Evolutionary conservation across 2,113 vertebrate genomes (phyloP).

Genomic region (Anhinga rufa): DNA sequence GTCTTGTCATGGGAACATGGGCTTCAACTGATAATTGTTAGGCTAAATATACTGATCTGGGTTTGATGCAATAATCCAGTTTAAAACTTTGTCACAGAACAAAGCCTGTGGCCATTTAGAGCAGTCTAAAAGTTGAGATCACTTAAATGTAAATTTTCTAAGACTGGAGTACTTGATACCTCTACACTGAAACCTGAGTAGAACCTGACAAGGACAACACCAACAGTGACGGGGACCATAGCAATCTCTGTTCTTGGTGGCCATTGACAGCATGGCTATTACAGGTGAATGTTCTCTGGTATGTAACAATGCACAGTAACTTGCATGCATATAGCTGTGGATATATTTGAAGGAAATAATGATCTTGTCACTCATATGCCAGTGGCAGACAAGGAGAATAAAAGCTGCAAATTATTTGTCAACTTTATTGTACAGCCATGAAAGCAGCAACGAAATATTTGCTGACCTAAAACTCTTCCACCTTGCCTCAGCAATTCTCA

Average conservation of each 20-base stretch:
- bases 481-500: background rate
- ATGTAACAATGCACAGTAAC: background rate
- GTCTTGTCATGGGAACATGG: background rate
- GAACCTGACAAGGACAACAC: background rate
- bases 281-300: background rate
- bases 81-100: background rate
- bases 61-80: background rate
- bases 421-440: background rate
- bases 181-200: background rate
- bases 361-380: background rate
- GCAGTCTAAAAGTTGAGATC: background rate
- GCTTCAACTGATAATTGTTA: background rate
- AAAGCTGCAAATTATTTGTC: background rate
- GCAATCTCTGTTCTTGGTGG: rapidly evolving
- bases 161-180: background rate
- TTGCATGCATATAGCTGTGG: background rate
- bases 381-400: background rate
- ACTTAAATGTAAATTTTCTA: background rate
- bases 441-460: background rate
- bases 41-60: background rate
- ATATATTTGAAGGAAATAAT: background rate
- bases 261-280: rapidly evolving
- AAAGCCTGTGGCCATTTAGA: background rate
- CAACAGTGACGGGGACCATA: background rate
- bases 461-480: background rate